Conservation (phyloP, 2,888 invertebrate species). For the Pedicia rivosa region DNA sequence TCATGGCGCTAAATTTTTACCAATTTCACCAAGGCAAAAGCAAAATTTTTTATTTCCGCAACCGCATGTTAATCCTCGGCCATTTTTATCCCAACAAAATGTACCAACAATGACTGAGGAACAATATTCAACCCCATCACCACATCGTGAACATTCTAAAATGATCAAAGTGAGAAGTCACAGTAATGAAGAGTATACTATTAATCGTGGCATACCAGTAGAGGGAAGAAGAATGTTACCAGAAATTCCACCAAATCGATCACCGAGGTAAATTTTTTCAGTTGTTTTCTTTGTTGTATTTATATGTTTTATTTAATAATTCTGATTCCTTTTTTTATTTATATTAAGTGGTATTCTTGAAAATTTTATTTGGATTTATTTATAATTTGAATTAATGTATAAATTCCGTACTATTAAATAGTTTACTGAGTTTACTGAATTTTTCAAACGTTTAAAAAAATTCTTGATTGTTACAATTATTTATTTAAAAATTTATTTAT, state of each 20-base stretch:
- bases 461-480: background rate
- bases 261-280: slow-evolving; percentile 17
- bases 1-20: slow-evolving; percentile 22
- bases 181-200: slow-evolving; percentile 29
- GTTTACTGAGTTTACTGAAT: no score
- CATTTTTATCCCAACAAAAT: slow-evolving; percentile 28
- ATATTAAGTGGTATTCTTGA: no score
- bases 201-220: slow-evolving; percentile 17
- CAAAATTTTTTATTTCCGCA: slow-evolving; percentile 28
- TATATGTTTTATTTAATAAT: no score
- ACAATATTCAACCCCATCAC: slow-evolving; percentile 24
- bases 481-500: background rate
- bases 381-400: no score
- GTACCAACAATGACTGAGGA: slow-evolving; percentile 26
- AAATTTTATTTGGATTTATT: no score
- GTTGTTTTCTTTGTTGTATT: no score
- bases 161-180: slow-evolving; percentile 31
- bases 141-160: slow-evolving; percentile 25
- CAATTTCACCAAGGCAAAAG: slow-evolving; percentile 27
- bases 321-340: no score
- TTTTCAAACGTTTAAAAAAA: no score
- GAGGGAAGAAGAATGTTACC: slow-evolving; percentile 25
- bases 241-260: slow-evolving; percentile 23
- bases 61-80: slow-evolving; percentile 22
- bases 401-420: no score